Conservation (phyloP, 2,113 vertebrate genomes). For the Nymphicus hollandicus region DNA sequence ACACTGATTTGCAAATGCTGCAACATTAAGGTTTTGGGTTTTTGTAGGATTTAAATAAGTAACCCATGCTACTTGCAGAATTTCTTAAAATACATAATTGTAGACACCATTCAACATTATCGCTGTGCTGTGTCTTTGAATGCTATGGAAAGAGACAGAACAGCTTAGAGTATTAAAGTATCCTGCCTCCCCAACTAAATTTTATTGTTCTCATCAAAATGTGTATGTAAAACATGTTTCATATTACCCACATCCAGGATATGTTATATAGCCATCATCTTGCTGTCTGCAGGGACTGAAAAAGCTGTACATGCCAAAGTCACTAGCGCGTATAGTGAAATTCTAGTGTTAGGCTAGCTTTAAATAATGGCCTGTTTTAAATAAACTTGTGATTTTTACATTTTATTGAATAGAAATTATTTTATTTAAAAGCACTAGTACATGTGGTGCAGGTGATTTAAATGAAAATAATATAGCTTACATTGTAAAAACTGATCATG, state of each 20-base stretch:
- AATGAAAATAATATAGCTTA: background rate
- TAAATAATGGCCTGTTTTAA: background rate
- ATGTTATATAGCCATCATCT: background rate
- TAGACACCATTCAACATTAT: background rate
- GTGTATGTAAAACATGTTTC: background rate
- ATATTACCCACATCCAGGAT: background rate
- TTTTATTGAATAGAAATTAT: background rate
- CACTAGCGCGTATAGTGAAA: background rate
- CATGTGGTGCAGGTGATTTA: background rate
- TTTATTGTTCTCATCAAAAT: background rate
- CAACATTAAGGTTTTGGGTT: background rate
- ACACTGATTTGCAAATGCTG: background rate
- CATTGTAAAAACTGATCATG: background rate
- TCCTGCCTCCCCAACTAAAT: background rate
- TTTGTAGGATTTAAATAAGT: background rate
- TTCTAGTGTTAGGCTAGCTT: background rate
- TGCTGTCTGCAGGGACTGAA: background rate
- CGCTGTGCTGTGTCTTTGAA: background rate
- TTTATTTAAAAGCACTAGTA: background rate
- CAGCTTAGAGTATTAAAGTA: background rate
- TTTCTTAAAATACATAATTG: accelerated
- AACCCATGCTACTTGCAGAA: background rate
- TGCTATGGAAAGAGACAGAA: background rate
- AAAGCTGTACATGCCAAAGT: background rate
- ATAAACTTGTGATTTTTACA: background rate